Conservation (phyloP, 2,797 vertebrate species). For the Tenualosa thibaudeaui region DNA sequence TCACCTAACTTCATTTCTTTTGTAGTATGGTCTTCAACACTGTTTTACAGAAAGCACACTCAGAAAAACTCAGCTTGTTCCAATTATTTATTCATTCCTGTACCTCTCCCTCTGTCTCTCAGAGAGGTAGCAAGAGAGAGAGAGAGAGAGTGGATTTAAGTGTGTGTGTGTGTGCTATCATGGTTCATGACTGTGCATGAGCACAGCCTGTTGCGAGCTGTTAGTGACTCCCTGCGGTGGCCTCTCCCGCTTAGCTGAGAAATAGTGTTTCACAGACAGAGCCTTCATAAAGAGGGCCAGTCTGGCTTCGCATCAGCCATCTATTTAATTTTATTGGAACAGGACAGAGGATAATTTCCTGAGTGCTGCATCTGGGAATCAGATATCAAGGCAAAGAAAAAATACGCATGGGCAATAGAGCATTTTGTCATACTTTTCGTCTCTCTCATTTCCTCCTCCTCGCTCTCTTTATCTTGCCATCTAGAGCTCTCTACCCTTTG, state of each 20-base stretch:
- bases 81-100: not conserved
- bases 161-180: not conserved
- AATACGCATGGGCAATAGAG: slow-evolving; percentile 25
- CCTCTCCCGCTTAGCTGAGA: not conserved
- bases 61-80: not conserved
- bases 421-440: slow-evolving; percentile 18
- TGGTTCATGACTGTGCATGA: slow-evolving; percentile 37
- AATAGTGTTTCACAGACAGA: slow-evolving; percentile 2
- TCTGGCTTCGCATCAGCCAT: slow-evolving; percentile 5
- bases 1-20: too few relatives aligned
- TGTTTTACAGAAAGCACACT: too few relatives aligned
- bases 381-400: slow-evolving; percentile 30
- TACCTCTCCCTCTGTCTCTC: too few relatives aligned
- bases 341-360: slow-evolving; percentile 41
- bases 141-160: not conserved
- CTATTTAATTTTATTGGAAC: slow-evolving; percentile 40
- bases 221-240: slow-evolving; percentile 3
- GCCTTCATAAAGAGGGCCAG: slow-evolving; percentile 22
- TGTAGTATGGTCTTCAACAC: too few relatives aligned
- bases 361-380: slow-evolving; percentile 40
- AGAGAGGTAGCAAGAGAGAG: too few relatives aligned
- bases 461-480: slow-evolving; percentile 10
- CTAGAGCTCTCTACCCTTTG: slow-evolving; percentile 18
- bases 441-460: slow-evolving; percentile 39
- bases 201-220: not conserved